Conservation (phyloP, 2,888 invertebrate genomes). For the Cryptocheilus praepositus region DNA sequence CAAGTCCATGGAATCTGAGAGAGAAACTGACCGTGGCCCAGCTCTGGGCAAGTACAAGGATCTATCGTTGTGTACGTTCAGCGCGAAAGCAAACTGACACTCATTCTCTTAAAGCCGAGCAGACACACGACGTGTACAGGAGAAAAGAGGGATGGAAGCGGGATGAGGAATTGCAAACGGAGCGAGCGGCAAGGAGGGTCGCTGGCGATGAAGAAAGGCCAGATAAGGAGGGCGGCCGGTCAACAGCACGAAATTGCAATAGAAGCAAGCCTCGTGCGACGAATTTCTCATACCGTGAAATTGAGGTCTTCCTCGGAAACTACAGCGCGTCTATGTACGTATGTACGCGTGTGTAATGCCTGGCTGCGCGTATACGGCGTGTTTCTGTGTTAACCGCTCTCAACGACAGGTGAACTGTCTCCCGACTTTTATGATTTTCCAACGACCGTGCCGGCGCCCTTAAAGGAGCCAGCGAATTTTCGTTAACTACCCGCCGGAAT, state of each 20-base stretch:
- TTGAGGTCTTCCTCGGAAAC: slow-evolving; percentile 31
- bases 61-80: background rate
- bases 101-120: too few relatives aligned
- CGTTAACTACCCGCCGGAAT: too few relatives aligned
- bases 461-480: too few relatives aligned
- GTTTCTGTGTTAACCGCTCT: slow-evolving; percentile 2
- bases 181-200: background rate
- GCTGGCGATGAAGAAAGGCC: background rate
- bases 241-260: slow-evolving; percentile 22
- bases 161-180: background rate
- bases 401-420: background rate
- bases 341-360: too few relatives aligned
- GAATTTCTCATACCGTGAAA: slow-evolving; percentile 47
- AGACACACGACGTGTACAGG: too few relatives aligned
- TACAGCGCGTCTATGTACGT: slow-evolving; percentile 5
- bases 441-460: background rate
- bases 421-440: background rate
- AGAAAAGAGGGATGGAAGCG: background rate
- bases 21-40: slow-evolving; percentile 1
- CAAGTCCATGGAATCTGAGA: background rate
- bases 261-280: slow-evolving; percentile 10
- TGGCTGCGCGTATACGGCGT: background rate
- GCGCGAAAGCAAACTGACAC: background rate
- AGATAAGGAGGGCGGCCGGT: slow-evolving; percentile 9
- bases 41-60: too few relatives aligned